phyloP scores from a whole-genome alignment of 1,140 invertebrate genomes.

The Musca domestica region DNA sequence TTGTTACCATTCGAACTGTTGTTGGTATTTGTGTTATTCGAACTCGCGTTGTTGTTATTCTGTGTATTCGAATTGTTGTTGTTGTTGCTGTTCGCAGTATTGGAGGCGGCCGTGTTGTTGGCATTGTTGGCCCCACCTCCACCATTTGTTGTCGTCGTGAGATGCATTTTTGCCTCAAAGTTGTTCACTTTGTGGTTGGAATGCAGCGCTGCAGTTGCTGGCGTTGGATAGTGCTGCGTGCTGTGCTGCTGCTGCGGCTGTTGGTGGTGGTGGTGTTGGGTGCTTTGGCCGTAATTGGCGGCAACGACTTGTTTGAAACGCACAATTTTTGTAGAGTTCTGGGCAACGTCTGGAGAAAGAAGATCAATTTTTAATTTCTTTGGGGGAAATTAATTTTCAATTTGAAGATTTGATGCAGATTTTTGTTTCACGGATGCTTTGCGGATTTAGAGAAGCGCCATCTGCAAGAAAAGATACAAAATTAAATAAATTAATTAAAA shows the following conservation, averaged over 20 bases:
- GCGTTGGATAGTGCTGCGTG: neutral
- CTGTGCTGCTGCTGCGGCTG: neutral
- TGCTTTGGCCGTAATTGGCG: conserved; percentile 32
- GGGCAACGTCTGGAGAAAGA: neutral
- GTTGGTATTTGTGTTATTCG: conserved; percentile 25
- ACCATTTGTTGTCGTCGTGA: conserved; percentile 30
- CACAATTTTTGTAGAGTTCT: conserved; percentile 27
- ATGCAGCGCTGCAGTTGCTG: neutral
- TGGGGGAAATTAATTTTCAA: neutral
- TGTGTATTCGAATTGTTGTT: conserved; percentile 25
- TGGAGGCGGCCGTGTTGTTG: conserved; percentile 25
- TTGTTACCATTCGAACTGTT: conserved; percentile 53
- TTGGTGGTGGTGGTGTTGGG: conserved; percentile 17
- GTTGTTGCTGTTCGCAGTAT: conserved; percentile 31
- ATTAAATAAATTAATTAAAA: no score
- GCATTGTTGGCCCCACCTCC: conserved; percentile 27
- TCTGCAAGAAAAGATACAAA: neutral
- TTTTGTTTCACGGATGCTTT: neutral
- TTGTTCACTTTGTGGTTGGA: no score
- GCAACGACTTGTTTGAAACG: conserved; percentile 27
- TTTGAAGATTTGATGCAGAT: neutral
- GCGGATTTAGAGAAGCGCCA: neutral
- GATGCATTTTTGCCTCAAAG: conserved; percentile 26
- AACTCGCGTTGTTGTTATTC: conserved; percentile 25
- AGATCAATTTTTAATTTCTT: neutral